Base-by-base conservation (phyloP, 1,140 invertebrate genomes). In the Drosophila lini region DNA sequence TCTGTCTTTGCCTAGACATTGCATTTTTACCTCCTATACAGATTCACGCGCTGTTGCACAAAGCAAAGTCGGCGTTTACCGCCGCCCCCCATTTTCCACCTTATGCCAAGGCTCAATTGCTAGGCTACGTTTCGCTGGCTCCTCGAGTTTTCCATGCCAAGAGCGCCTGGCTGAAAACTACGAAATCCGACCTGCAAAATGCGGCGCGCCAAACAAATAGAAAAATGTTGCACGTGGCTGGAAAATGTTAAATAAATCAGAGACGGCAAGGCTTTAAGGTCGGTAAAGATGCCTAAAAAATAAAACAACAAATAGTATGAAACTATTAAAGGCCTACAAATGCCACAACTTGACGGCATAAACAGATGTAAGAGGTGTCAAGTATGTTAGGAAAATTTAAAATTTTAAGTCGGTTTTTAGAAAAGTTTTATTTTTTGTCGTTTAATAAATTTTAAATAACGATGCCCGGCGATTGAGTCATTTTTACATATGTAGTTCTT, bases 41-140 rank as follows among this genome's bases (percentile, higher is more conserved):
- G 80, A 80, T 88, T 88, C 67, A 88, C 84, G 83, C 67, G 68
- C 77, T 83, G 84, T 41, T 88, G 83, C 80, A 88, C 83, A 88
- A 83, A 88, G 84, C 84, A 88, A 88, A 88, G 83, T 88, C 84
- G 83, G 83, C 76, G 73, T 80, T 88, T 81, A 36, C 34, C 19
- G 19, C 45, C 56, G 8, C 36, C 16, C 57, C 52, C 11, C 9
- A 16, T 11, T 47, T 34, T 48, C 41, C 52, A 42, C 50, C 61
- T 38, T 41, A 25, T 62, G 53, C 36, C 55, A 78, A 55, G 62
- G 74, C 82, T 79, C 81, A 81, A 85, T 71, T 60, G 71, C 63
- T 63, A 38, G 74, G 65, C 64, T 70, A 78, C 74, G 75, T 78
- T 78, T 78, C 74, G 65, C 53, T 69, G 74, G 65, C 52, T 58